Conservation (phyloP, 1,140 invertebrate genomes). For the Drosophila guanche region DNA sequence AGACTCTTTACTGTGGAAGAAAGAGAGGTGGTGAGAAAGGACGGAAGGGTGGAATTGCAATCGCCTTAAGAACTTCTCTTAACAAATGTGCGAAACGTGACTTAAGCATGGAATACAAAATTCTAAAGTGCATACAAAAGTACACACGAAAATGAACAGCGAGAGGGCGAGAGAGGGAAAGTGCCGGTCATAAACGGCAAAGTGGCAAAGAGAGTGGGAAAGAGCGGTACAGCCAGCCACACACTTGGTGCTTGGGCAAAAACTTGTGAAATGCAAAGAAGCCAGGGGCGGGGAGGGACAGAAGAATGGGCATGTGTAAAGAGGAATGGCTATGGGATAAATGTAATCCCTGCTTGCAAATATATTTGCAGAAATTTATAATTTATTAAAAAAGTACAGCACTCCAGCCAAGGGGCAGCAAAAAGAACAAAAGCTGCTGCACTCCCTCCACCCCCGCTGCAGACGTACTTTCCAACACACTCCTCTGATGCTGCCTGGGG, state of each 20-base stretch:
- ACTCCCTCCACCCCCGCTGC: slow-evolving; percentile 46
- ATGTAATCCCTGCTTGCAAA: slow-evolving; percentile 78
- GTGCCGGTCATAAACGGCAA: not conserved
- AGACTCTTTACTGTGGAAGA: slow-evolving; percentile 44
- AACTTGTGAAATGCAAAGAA: slow-evolving; percentile 73
- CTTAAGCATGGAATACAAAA: slow-evolving; percentile 76
- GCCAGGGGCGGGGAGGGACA: slow-evolving; percentile 10
- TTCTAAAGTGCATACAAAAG: slow-evolving; percentile 69
- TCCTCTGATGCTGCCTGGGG: slow-evolving; percentile 24
- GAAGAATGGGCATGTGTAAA: slow-evolving; percentile 9
- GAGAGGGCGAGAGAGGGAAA: not conserved
- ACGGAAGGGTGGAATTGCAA: slow-evolving; percentile 39
- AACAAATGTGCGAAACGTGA: slow-evolving; percentile 81
- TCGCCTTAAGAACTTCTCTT: slow-evolving; percentile 79
- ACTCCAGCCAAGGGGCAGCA: slow-evolving; percentile 67
- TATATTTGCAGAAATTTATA: slow-evolving; percentile 81
- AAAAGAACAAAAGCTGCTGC: slow-evolving; percentile 44
- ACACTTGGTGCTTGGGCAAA: slow-evolving; percentile 65
- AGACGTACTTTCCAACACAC: slow-evolving; percentile 18
- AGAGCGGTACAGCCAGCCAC: slow-evolving; percentile 35
- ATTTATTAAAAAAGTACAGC: slow-evolving; percentile 80
- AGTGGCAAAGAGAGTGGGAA: not conserved
- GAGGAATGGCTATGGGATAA: slow-evolving; percentile 49
- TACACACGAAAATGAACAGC: slow-evolving; percentile 50
- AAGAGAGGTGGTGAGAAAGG: not conserved